phyloP scores from a whole-genome alignment of 2,797 vertebrate species.

The Esox lucius region DNA sequence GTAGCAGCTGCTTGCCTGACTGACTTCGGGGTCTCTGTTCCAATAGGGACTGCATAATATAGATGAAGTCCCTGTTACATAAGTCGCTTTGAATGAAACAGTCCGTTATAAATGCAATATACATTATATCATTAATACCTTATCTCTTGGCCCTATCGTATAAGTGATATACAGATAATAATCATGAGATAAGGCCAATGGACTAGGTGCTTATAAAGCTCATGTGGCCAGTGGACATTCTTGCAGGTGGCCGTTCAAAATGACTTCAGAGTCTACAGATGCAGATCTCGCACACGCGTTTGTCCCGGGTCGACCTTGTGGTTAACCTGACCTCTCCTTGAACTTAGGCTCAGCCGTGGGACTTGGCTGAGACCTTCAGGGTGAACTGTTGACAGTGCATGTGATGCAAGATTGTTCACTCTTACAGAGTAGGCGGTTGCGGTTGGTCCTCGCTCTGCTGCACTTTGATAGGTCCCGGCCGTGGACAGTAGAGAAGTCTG shows the following conservation, averaged over 20 bases:
- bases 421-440: too few species aligned
- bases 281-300: accelerated
- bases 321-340: neutral
- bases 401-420: too few species aligned
- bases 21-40: neutral
- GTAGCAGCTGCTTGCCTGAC: neutral
- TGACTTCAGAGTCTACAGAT: neutral
- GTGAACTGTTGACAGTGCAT: too few species aligned
- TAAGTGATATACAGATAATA: neutral
- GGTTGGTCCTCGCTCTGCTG: neutral
- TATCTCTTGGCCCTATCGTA: neutral
- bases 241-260: neutral
- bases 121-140: neutral
- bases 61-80: neutral
- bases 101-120: neutral
- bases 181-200: neutral
- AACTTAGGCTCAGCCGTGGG: neutral
- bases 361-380: neutral
- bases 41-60: neutral
- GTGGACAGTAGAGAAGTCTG: neutral
- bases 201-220: neutral
- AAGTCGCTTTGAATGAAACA: neutral
- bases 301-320: too few species aligned
- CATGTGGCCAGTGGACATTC: neutral
- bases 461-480: neutral